phyloP scores from a whole-genome alignment of 2,113 vertebrate species.

The Rallus limicola region DNA sequence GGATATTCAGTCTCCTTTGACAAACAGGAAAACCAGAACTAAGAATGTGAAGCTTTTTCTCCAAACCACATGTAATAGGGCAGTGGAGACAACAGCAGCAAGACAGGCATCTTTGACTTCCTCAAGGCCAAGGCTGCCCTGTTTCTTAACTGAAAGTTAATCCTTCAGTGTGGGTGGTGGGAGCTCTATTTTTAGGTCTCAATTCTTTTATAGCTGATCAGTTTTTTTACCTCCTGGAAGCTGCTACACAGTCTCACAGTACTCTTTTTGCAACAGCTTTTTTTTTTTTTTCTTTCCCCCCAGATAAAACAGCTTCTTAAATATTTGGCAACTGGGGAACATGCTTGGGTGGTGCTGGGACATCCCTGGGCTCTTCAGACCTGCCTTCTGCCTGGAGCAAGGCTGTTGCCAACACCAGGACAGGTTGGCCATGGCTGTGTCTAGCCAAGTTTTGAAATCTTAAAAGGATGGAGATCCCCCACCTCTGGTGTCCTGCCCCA shows the following conservation, averaged over 20 bases:
- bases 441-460: neutral
- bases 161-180: neutral
- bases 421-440: neutral
- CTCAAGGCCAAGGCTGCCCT: neutral
- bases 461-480: neutral
- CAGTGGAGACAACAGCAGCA: neutral
- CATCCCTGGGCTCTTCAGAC: neutral
- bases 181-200: neutral
- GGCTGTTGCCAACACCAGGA: neutral
- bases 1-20: neutral
- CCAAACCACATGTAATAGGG: neutral
- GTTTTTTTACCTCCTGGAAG: neutral
- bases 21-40: neutral
- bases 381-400: neutral
- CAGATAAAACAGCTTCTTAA: neutral
- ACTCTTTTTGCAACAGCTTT: neutral
- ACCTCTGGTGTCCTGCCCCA: neutral
- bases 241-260: neutral
- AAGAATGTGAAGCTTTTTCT: neutral
- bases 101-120: neutral
- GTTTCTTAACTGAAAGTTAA: neutral
- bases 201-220: neutral
- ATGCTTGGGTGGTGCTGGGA: neutral
- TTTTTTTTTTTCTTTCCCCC: neutral
- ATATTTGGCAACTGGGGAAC: neutral